Conservation (phyloP, 2,797 vertebrate species). For the Coilia nasus region DNA sequence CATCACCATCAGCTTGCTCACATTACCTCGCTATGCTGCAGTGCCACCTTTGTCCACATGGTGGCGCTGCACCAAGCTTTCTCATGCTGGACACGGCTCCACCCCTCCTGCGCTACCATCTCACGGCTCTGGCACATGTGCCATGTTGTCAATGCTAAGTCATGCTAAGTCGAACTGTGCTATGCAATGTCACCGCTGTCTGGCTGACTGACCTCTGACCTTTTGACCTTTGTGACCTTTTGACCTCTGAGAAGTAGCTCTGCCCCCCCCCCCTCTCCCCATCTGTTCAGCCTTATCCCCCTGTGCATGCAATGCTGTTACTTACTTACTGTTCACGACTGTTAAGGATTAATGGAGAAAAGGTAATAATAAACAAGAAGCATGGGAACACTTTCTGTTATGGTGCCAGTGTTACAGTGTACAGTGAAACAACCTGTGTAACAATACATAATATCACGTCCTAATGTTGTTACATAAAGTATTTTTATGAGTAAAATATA, state of each 20-base stretch:
- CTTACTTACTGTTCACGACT: constrained; percentile 68
- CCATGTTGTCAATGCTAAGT: constrained; percentile 17
- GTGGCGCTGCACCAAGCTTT: neutral
- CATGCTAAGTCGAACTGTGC: constrained; percentile 38
- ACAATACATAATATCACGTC: too few species aligned
- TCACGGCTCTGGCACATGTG: neutral
- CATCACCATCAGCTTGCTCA: constrained; percentile 24
- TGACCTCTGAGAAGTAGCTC: constrained; percentile 29
- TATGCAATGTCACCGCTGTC: constrained; percentile 29
- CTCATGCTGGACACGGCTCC: constrained; percentile 10
- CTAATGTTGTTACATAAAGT: too few species aligned
- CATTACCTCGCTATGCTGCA: constrained; percentile 52
- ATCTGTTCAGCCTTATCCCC: constrained; percentile 68
- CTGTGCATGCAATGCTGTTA: constrained; percentile 91
- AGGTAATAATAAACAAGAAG: constrained; percentile 45
- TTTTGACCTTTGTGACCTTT: constrained; percentile 41
- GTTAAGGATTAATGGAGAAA: constrained; percentile 57
- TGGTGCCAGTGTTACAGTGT: too few species aligned
- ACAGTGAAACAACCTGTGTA: too few species aligned
- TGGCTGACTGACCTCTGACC: constrained; percentile 48
- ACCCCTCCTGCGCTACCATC: neutral
- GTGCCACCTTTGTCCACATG: neutral
- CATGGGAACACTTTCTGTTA: too few species aligned
- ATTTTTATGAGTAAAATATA: too few species aligned
- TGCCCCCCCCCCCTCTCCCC: constrained; percentile 1